These are phyloP conservation scores for Campylomormyrus numenius DNA, from an alignment of 2,113 vertebrate species.

Conservation along the genomic window DNA sequence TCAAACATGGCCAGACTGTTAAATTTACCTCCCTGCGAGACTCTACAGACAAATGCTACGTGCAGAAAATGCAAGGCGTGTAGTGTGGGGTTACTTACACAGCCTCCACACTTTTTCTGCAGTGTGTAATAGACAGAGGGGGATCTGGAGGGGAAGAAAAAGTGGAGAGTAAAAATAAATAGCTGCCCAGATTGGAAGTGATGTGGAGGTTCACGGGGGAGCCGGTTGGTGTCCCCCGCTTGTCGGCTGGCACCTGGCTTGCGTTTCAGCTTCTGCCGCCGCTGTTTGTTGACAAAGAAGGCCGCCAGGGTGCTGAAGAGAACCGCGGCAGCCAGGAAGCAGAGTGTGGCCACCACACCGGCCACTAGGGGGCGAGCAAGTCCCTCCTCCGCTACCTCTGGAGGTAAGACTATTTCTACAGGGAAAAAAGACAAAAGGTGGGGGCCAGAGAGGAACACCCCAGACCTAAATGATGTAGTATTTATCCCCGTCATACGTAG, in stretches of 20 bases:
- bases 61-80: background rate
- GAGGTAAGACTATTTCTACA: slow-evolving; percentile 86
- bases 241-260: slow-evolving; percentile 77
- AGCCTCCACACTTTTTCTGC: slow-evolving; percentile 97
- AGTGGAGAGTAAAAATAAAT: background rate
- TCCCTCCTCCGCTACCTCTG: slow-evolving; percentile 87
- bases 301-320: slow-evolving; percentile 96
- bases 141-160: slow-evolving; percentile 74
- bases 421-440: slow-evolving; percentile 18
- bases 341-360: slow-evolving; percentile 95
- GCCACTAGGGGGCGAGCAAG: slow-evolving; percentile 91
- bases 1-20: slow-evolving; percentile 15
- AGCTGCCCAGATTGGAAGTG: background rate
- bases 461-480: background rate
- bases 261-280: slow-evolving; percentile 92
- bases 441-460: background rate
- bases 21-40: background rate
- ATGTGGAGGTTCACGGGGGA: background rate
- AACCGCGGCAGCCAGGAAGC: slow-evolving; percentile 92
- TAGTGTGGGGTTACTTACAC: slow-evolving; percentile 77
- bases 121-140: slow-evolving; percentile 97
- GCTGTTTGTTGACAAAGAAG: slow-evolving; percentile 97
- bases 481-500: background rate
- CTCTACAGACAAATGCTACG: background rate
- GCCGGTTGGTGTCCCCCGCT: background rate